These are phyloP conservation scores for Danio kyathit DNA, from an alignment of 2,797 vertebrate species.

Conservation along the genomic window DNA sequence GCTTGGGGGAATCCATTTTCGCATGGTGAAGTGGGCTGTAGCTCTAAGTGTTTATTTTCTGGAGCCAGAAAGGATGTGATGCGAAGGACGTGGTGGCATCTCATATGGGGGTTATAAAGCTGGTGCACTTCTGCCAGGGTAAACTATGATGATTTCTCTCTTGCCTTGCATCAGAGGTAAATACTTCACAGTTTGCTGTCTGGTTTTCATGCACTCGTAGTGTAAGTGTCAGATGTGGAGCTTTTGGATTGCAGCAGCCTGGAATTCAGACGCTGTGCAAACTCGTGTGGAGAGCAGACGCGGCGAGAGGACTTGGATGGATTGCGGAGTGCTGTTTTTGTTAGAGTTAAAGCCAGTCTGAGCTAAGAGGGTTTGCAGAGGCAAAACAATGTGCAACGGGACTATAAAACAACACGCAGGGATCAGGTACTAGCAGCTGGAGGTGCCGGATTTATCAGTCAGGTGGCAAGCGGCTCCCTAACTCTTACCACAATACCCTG, in stretches of 20 bases:
- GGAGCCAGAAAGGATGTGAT: constrained; percentile 2
- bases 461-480: constrained; percentile 24
- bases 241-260: constrained; percentile 46
- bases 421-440: constrained; percentile 26
- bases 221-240: constrained; percentile 58
- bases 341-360: constrained; percentile 35
- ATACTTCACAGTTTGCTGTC: constrained; percentile 66
- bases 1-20: constrained; percentile 34
- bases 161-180: constrained; percentile 57
- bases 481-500: constrained; percentile 13
- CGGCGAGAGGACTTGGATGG: constrained; percentile 32
- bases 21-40: constrained; percentile 11
- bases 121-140: constrained; percentile 58
- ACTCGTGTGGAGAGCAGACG: constrained; percentile 46
- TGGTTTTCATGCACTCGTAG: constrained; percentile 61
- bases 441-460: constrained; percentile 21
- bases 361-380: neutral
- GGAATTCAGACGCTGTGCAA: constrained; percentile 55
- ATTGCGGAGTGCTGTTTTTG: constrained; percentile 37
- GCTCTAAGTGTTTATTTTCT: constrained; percentile 52
- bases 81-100: constrained; percentile 43
- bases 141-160: constrained; percentile 63
- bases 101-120: constrained; percentile 54
- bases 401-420: constrained; percentile 13
- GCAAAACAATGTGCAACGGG: neutral